Evolutionary conservation across 2,888 invertebrate genomes (phyloP).

Genomic region (Limnephilus lunatus): DNA sequence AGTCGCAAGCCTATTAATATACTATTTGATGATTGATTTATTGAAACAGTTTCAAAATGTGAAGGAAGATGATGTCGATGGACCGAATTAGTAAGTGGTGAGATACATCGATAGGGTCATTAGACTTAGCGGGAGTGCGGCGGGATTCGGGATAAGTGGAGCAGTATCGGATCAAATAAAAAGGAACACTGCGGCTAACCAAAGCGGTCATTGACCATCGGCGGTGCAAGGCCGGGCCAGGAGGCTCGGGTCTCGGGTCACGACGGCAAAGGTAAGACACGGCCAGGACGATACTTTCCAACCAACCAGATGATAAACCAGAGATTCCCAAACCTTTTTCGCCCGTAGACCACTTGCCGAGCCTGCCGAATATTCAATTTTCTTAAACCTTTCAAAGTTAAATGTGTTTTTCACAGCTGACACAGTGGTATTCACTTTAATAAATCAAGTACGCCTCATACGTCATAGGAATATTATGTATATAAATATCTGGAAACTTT

Average conservation of each 20-base stretch:
- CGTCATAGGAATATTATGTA: too few relatives aligned
- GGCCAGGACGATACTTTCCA: constrained; percentile 9
- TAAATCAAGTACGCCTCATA: too few relatives aligned
- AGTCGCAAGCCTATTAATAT: too few relatives aligned
- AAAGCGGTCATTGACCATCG: constrained; percentile 35
- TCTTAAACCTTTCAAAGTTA: too few relatives aligned
- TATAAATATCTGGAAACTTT: too few relatives aligned
- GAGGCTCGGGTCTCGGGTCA: constrained; percentile 51
- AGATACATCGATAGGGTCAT: not conserved
- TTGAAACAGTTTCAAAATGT: too few relatives aligned
- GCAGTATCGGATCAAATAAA: not conserved
- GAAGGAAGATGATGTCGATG: not conserved
- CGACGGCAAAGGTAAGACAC: constrained; percentile 29
- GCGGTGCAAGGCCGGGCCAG: constrained; percentile 48
- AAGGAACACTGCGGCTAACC: constrained; percentile 33
- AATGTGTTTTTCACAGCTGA: too few relatives aligned
- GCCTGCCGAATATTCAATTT: too few relatives aligned
- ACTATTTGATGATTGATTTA: too few relatives aligned
- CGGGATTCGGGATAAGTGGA: constrained; percentile 7
- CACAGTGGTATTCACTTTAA: too few relatives aligned
- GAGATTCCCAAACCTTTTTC: too few relatives aligned
- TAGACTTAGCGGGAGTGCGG: not conserved
- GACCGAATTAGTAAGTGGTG: not conserved
- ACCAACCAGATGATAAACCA: not conserved
- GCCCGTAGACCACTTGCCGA: too few relatives aligned